A percentile compares a stretch with the other conserved stretches of the same genome.
phyloP scores from a whole-genome alignment of 92 coral and sea anemone genomes.

The Ricordea florida region DNA sequence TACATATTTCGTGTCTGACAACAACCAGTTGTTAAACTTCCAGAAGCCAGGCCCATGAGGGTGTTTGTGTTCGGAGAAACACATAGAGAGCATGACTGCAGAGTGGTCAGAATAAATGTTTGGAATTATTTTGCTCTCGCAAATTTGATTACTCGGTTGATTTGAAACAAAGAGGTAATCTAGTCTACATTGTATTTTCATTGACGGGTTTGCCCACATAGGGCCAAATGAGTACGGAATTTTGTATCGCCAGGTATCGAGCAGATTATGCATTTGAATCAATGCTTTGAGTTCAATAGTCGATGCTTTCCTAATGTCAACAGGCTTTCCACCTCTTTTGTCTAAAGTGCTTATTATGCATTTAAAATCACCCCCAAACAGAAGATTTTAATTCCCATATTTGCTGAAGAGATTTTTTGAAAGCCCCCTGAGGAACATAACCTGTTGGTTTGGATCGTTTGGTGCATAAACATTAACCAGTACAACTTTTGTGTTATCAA shows the following conservation, averaged over 20 bases:
- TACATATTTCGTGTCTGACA: too few relatives aligned
- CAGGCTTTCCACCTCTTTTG: neutral
- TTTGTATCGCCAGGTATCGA: neutral
- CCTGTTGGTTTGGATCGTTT: neutral
- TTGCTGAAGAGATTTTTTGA: neutral
- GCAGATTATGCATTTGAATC: neutral
- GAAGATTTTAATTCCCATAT: neutral
- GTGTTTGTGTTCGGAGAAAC: too few relatives aligned
- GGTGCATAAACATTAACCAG: neutral
- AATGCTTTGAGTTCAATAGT: neutral
- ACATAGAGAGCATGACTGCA: too few relatives aligned
- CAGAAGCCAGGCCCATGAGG: too few relatives aligned
- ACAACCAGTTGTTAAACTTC: too few relatives aligned
- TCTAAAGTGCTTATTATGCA: neutral
- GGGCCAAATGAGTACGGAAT: neutral
- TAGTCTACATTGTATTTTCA: too few relatives aligned
- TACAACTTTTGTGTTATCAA: neutral
- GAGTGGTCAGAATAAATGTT: too few relatives aligned
- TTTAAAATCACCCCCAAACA: neutral
- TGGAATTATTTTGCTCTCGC: too few relatives aligned
- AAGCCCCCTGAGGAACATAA: neutral
- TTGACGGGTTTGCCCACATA: too few relatives aligned
- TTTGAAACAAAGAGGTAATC: too few relatives aligned
- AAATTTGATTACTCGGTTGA: too few relatives aligned
- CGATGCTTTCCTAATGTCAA: neutral